A percentile compares a stretch with the other conserved stretches of the same genome.
Evolutionary conservation across 2,888 invertebrate species (phyloP).

Genomic region (Drosophila tripunctata): DNA sequence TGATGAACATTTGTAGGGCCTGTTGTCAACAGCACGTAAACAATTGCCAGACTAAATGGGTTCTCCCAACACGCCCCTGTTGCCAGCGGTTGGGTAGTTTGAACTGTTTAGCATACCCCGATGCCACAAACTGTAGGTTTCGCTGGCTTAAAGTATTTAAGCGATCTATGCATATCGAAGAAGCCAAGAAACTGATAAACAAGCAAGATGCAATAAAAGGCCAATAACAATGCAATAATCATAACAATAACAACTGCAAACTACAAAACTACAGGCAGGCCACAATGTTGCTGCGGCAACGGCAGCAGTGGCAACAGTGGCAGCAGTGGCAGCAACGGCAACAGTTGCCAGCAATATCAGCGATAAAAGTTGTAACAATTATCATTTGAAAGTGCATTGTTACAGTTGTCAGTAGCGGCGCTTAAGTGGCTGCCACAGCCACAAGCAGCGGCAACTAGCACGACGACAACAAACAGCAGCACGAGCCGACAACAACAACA

Average conservation of each 20-base stretch:
- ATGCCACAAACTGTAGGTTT: neutral
- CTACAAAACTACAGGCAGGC: constrained; percentile 33
- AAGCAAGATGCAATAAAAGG: constrained; percentile 64
- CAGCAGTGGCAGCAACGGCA: constrained; percentile 37
- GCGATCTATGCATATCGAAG: constrained; percentile 1
- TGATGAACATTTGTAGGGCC: constrained; percentile 40
- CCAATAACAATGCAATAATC: constrained; percentile 77
- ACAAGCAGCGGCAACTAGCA: constrained; percentile 23
- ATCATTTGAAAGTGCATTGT: constrained; percentile 80
- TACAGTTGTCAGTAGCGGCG: constrained; percentile 67
- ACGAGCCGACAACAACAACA: constrained; percentile 54
- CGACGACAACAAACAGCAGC: constrained; percentile 39
- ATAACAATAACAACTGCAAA: constrained; percentile 62
- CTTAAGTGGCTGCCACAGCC: constrained; percentile 56
- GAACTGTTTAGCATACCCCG: constrained; percentile 35
- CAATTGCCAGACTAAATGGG: constrained; percentile 56
- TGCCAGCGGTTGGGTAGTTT: neutral
- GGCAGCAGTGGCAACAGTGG: constrained; percentile 26
- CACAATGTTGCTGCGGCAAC: constrained; percentile 43
- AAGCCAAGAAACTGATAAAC: constrained; percentile 50
- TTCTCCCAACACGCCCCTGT: constrained; percentile 4
- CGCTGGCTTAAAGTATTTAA: constrained; percentile 39
- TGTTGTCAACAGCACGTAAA: constrained; percentile 52
- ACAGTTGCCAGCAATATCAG: constrained; percentile 71
- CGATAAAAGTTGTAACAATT: constrained; percentile 79